Percentiles rank a stretch among this genome's conserved stretches.
These are phyloP conservation scores for Cassiopea andromeda DNA, from an alignment of 30 jellyfish, hydroid and myxozoan species.

Conservation along the genomic window DNA sequence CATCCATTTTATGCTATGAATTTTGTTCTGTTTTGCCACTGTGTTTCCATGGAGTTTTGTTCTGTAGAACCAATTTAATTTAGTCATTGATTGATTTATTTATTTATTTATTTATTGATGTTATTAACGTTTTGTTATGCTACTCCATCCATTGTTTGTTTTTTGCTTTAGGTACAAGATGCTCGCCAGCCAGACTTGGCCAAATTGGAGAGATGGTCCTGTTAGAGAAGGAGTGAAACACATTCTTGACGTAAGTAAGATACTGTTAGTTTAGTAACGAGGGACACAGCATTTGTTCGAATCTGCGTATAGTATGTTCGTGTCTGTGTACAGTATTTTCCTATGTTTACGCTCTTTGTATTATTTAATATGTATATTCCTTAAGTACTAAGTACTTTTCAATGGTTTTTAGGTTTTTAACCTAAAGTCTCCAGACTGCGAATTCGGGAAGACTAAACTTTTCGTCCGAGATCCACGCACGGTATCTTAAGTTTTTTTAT, in stretches of 20 bases:
- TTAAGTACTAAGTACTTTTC: no score
- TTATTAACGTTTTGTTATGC: background rate
- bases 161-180: slow-evolving; percentile 74
- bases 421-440: slow-evolving; percentile 86
- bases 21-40: no score
- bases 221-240: slow-evolving; percentile 81
- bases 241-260: slow-evolving; percentile 73
- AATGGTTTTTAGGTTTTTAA: slow-evolving; percentile 49
- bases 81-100: background rate
- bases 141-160: no score
- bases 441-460: slow-evolving; percentile 88
- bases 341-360: no score
- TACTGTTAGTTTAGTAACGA: background rate
- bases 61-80: no score
- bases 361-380: no score
- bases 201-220: slow-evolving; percentile 71
- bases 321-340: no score
- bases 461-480: slow-evolving; percentile 96
- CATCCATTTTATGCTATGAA: no score
- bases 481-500: slow-evolving; percentile 20
- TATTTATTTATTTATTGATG: background rate
- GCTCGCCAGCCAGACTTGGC: slow-evolving; percentile 91
- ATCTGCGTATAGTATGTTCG: no score
- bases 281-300: no score
- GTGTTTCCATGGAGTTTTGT: no score